These are phyloP conservation scores for Cnemophilus loriae DNA, from an alignment of 2,113 vertebrate genomes.

Conservation along the genomic window DNA sequence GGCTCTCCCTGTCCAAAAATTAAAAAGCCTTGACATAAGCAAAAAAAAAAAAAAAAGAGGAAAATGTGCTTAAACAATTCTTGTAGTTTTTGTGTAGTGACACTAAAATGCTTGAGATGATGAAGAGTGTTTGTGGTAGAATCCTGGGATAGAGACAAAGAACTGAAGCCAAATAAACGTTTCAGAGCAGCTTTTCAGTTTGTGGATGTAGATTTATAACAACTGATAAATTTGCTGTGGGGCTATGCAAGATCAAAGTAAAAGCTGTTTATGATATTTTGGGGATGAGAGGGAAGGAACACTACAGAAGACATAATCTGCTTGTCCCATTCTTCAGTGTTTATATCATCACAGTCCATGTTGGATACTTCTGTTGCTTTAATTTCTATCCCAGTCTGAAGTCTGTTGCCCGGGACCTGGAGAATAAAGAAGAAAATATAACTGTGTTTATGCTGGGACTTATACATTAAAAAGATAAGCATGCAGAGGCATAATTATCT, in stretches of 20 bases:
- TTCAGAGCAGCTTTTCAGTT: background rate
- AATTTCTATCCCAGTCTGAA: background rate
- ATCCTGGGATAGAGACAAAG: background rate
- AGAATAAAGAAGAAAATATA: background rate
- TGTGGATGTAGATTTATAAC: background rate
- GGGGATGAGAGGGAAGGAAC: conserved; percentile 26
- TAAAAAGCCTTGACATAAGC: background rate
- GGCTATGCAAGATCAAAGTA: conserved; percentile 1
- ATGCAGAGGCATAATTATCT: background rate
- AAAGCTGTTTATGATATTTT: background rate
- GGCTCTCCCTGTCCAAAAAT: background rate
- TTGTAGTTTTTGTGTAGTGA: background rate
- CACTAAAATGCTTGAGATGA: background rate
- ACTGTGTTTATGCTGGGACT: background rate
- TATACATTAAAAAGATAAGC: background rate
- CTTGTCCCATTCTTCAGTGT: background rate
- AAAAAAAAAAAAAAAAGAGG: background rate
- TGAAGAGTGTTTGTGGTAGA: background rate
- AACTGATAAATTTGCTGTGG: background rate
- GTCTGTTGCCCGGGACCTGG: background rate
- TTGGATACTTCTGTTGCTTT: background rate
- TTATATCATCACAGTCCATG: background rate
- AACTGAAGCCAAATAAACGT: conserved; percentile 10
- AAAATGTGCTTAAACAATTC: background rate
- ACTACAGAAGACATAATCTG: background rate